Base-by-base conservation (phyloP, 2,113 vertebrate species). In the Paracanthobrama guichenoti region DNA sequence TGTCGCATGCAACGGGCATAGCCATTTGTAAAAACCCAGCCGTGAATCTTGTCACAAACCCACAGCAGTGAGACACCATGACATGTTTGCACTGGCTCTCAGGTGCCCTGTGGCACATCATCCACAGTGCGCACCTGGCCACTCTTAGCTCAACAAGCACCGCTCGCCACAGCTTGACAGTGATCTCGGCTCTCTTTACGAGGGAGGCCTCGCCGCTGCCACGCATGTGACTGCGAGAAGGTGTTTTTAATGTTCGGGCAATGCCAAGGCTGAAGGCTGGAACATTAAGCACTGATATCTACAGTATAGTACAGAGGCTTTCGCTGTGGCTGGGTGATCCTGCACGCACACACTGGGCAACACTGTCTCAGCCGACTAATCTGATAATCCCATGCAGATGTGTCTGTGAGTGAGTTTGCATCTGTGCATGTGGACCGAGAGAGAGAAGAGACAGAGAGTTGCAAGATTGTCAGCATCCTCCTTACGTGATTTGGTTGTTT, bases 361-460 rank as follows among this genome's bases (percentile, higher is more conserved):
- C 77, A 86, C 88, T 92, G 91, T 91, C 90, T 91, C 90, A 86
- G 86, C 72, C 82, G 88, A 89, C 89, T 94, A 94, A 94, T 94
- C 93, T 93, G 89, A 92, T 95, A 94, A 94, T 93, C 92, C 92
- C 79, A 85, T 85, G 88, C 91, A 93, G 92, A 93, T 93, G 91
- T 73, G 72, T 79, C 85, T 77, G 71, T 83, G 77, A 74, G 88
- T 85, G 85, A 84, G 83, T 87, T 82, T 86, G 87, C 82, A 60
- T 86, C 83, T 87, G 80, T 87, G 84, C 87, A 88, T 89, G 85
- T 85, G 78, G 35, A 82, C 31, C 0, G 13, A 50, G 18, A 80
- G 46, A 31, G 55, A 6, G 73, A 48, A n/a, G 71, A 60, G 73
- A 24, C 12, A 9, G 57, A 46, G 83, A 78, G 66, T 42, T 66